Evolutionary conservation across 2,888 invertebrate species (phyloP), one percentile per base, ranked within the genome.

Genomic region (Bombylius discolor): DNA sequence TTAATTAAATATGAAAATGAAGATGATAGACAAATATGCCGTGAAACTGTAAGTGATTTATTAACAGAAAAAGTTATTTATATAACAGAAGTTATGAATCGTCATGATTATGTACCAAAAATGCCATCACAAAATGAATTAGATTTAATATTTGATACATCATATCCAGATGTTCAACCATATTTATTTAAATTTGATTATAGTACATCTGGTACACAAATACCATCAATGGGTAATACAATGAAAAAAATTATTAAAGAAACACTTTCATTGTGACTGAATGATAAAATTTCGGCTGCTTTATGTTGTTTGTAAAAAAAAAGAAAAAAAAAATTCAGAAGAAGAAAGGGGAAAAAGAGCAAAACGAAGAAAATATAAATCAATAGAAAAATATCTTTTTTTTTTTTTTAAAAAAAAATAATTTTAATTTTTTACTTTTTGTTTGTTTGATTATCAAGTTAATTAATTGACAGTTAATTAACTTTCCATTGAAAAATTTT

Each of bases 31-130:
- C 90, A 89, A 72, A 80, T 84, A 64, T 89, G 87, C 66, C 81
- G 93, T 60, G 96, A 97, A 72, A 86, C 85, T 72, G 85, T 92
- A 14, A 89, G 90, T 34, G 91, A 92, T 66, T 76, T 88, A 68
- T 75, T 98, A 49, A 87, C 92, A 49, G 97, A 98, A 67, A 95
- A 95, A 71, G 89, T 98, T 54, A 81, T 97, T 54, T 90, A 91
- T 69, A 91, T 98, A 66, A 91, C 96, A 0, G 93, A 96, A 74
- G 85, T 92, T 52, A 93, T 98, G 83, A 97, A 97, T 74, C 81
- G 89, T 61, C 90, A 94, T 70, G 94, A 97, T 69, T 99, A 96
- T 77, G 83, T 96, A 62, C 98, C 98, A 31, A 93, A 94, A 76
- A 92, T 94, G 82, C 96, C 96, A 61, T 87, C 85, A 70, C 89